phyloP scores from a whole-genome alignment of 2,113 vertebrate genomes.

The Tyto alba region DNA sequence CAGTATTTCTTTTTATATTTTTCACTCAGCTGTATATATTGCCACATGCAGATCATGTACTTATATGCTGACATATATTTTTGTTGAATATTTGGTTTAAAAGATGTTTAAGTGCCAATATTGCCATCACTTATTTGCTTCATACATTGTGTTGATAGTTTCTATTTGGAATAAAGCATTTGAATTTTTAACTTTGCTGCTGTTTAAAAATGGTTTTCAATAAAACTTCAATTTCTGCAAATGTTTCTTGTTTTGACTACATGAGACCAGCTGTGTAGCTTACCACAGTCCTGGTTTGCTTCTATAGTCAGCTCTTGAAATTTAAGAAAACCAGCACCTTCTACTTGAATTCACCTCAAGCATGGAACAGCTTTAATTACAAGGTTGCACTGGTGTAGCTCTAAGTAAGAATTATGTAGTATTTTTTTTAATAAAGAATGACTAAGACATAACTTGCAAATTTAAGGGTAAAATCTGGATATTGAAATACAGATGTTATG shows the following conservation, averaged over 20 bases:
- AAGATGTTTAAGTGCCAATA: slow-evolving; percentile 36
- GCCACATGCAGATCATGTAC: slow-evolving; percentile 17
- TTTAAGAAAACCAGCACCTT: background rate
- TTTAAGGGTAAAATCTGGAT: background rate
- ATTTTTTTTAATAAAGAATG: background rate
- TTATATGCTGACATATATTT: slow-evolving; percentile 32
- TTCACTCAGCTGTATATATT: slow-evolving; percentile 33
- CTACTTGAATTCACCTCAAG: background rate
- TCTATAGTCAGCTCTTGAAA: background rate
- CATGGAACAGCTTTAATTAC: background rate
- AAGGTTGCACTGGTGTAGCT: background rate
- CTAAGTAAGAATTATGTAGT: background rate
- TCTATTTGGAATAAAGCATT: slow-evolving; percentile 46
- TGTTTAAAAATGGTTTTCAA: slow-evolving; percentile 64
- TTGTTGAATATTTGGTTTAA: slow-evolving; percentile 42
- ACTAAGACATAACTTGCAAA: background rate
- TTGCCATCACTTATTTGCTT: background rate
- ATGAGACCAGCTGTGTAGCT: background rate
- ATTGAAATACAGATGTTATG: background rate
- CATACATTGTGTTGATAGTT: background rate
- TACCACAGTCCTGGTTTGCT: background rate
- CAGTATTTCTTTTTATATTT: slow-evolving; percentile 27
- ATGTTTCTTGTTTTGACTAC: background rate
- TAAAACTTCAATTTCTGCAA: slow-evolving; percentile 64
- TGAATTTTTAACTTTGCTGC: slow-evolving; percentile 58